phyloP scores from a whole-genome alignment of 2,888 invertebrate genomes.

The Dasypolia templi region DNA sequence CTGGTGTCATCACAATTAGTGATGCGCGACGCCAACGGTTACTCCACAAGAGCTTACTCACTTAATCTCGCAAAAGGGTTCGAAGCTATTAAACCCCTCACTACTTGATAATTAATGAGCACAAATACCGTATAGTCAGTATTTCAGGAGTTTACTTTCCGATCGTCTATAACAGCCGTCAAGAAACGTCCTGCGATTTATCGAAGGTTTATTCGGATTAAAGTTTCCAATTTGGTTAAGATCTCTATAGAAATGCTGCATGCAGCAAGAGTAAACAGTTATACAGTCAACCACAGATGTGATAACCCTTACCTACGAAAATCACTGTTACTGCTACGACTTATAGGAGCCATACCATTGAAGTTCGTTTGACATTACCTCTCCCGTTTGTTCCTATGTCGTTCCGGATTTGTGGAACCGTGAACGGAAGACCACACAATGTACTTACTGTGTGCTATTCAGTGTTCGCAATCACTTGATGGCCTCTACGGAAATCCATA shows the following conservation, averaged over 20 bases:
- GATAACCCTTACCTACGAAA: background rate
- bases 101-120: slow-evolving; percentile 20
- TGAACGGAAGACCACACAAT: background rate
- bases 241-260: slow-evolving; percentile 1
- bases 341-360: background rate
- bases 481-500: no score
- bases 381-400: slow-evolving; percentile 19
- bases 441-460: slow-evolving; percentile 9
- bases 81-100: slow-evolving; percentile 15
- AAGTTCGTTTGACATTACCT: background rate
- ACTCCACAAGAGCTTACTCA: slow-evolving; percentile 17
- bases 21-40: background rate
- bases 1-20: background rate
- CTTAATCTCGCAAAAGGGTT: slow-evolving; percentile 6
- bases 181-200: slow-evolving; percentile 5
- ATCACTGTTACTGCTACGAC: background rate
- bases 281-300: background rate
- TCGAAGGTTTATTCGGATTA: slow-evolving; percentile 19
- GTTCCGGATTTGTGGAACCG: slow-evolving; percentile 11
- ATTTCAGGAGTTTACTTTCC: slow-evolving; percentile 9
- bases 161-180: background rate
- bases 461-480: slow-evolving; percentile 26
- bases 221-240: slow-evolving; percentile 31
- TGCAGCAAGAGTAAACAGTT: background rate
- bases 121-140: slow-evolving; percentile 13